phyloP scores from a whole-genome alignment of 1,140 invertebrate genomes.

The Cheumatopsyche charites region DNA sequence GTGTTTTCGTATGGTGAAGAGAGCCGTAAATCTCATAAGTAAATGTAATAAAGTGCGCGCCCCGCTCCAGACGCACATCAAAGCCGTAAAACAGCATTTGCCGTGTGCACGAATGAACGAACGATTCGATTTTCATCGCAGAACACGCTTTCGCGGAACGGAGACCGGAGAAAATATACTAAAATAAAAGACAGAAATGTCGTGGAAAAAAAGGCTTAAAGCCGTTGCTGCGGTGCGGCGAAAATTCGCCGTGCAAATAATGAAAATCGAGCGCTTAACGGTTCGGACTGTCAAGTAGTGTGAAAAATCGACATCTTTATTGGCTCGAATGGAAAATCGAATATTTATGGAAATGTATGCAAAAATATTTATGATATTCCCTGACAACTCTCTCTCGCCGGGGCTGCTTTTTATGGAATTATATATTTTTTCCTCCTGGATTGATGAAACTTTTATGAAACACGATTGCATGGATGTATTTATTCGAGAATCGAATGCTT shows the following conservation, averaged over 20 bases:
- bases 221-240: not conserved
- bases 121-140: constrained; percentile 15
- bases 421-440: too few species aligned
- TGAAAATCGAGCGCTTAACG: constrained; percentile 15
- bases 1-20: constrained; percentile 5
- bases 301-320: constrained; percentile 22
- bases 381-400: not conserved
- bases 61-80: constrained; percentile 16
- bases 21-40: constrained; percentile 19
- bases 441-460: too few species aligned
- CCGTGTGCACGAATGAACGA: not conserved
- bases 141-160: not conserved
- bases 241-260: constrained; percentile 18
- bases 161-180: not conserved
- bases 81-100: constrained; percentile 25
- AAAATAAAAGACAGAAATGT: constrained; percentile 1
- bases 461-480: too few species aligned
- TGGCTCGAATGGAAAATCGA: constrained; percentile 14
- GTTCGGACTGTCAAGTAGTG: constrained; percentile 13
- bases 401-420: not conserved
- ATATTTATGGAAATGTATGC: constrained; percentile 20
- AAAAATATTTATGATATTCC: constrained; percentile 18
- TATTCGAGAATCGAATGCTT: too few species aligned
- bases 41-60: constrained; percentile 13
- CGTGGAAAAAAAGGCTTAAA: not conserved